Evolutionary conservation across 2,888 invertebrate genomes (phyloP).

Genomic region (Mythimna albipuncta): DNA sequence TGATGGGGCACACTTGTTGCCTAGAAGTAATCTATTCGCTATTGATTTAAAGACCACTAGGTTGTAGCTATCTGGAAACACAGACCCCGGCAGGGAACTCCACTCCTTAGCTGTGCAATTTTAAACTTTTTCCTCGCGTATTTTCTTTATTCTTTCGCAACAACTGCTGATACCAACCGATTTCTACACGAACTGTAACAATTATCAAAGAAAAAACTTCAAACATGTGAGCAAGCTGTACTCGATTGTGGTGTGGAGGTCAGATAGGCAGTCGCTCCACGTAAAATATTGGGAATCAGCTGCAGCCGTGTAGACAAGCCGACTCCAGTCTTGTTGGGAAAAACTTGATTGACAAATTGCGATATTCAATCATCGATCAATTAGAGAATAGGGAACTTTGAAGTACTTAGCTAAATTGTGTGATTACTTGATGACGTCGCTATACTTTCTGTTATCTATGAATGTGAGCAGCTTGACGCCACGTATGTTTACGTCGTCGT

Average conservation of each 20-base stretch:
- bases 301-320: neutral
- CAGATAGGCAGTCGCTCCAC: neutral
- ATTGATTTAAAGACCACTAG: too few species aligned
- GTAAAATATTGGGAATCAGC: too few species aligned
- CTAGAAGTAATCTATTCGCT: too few species aligned
- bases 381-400: neutral
- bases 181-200: neutral
- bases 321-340: neutral
- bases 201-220: neutral
- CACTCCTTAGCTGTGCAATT: too few species aligned
- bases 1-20: too few species aligned
- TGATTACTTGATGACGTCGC: conserved; percentile 36
- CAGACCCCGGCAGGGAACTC: too few species aligned
- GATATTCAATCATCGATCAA: conserved; percentile 7
- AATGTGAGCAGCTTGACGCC: conserved; percentile 38
- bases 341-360: neutral
- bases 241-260: neutral
- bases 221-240: neutral
- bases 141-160: neutral
- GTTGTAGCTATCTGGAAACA: too few species aligned
- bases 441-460: conserved; percentile 40
- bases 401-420: neutral
- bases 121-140: neutral
- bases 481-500: conserved; percentile 38
- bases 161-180: neutral